These are phyloP conservation scores for Seriola dumerili DNA, from an alignment of 2,113 vertebrate genomes.

Conservation along the genomic window DNA sequence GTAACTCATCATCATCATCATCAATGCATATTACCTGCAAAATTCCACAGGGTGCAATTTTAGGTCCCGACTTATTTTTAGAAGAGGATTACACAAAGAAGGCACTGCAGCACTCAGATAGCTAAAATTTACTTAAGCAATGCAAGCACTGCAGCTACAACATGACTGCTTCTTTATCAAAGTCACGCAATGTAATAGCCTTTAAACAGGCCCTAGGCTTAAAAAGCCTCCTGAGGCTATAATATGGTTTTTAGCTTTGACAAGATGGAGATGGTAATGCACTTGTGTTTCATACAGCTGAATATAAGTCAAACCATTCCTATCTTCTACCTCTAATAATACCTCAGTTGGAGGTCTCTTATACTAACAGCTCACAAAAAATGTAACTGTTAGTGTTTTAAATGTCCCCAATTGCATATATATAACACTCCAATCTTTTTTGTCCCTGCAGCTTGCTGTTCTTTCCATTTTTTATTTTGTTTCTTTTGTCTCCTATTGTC, in stretches of 20 bases:
- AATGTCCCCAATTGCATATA: not conserved
- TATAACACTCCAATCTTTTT: not conserved
- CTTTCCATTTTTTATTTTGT: not conserved
- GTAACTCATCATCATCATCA: conserved; percentile 65
- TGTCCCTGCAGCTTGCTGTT: not conserved
- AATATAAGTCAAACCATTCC: conserved; percentile 50
- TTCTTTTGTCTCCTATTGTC: not conserved
- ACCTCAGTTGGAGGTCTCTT: conserved; percentile 9
- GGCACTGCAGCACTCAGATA: conserved; percentile 43
- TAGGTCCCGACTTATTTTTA: conserved; percentile 60
- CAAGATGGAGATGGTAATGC: conserved; percentile 67
- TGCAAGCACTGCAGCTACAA: conserved; percentile 35
- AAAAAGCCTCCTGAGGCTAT: conserved; percentile 72
- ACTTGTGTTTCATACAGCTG: conserved; percentile 52
- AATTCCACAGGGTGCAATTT: conserved; percentile 66
- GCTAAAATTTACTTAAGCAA: conserved; percentile 66
- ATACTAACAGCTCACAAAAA: conserved; percentile 5
- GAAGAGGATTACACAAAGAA: conserved; percentile 60
- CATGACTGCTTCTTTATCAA: conserved; percentile 71
- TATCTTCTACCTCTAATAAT: conserved; percentile 29
- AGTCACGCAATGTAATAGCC: conserved; percentile 65
- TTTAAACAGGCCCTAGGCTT: conserved; percentile 64
- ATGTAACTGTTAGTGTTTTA: conserved; percentile 5
- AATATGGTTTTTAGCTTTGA: conserved; percentile 70
- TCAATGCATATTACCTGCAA: conserved; percentile 64